phyloP scores from a whole-genome alignment of 1,140 invertebrate species.

The Aricia agestis region DNA sequence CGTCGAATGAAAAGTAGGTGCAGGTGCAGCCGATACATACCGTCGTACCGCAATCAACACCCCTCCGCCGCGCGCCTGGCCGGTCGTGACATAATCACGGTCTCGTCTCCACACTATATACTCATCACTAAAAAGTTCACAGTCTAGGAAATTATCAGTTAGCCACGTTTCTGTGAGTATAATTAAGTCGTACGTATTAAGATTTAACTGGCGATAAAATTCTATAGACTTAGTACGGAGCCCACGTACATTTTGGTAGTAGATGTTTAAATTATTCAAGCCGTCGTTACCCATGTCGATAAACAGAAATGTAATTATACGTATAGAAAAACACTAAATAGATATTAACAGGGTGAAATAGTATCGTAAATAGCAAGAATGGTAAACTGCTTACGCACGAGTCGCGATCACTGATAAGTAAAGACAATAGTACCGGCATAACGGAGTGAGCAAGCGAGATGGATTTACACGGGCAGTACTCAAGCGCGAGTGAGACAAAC shows the following conservation, averaged over 20 bases:
- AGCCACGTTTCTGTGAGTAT: not conserved
- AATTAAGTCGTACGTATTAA: not conserved
- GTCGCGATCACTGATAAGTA: no score
- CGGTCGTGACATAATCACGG: not conserved
- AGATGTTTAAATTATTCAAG: not conserved
- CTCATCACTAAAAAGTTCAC: not conserved
- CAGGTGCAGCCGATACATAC: not conserved
- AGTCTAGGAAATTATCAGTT: not conserved
- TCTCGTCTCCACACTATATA: slow-evolving; percentile 3
- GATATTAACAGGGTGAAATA: no score
- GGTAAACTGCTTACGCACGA: no score
- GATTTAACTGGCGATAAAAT: not conserved
- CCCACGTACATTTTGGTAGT: not conserved
- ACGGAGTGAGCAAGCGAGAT: no score
- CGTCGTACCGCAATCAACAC: not conserved
- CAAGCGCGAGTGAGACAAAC: no score
- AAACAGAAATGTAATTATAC: no score
- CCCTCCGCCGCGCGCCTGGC: not conserved
- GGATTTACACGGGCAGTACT: no score
- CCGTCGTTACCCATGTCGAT: no score
- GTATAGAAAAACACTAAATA: no score
- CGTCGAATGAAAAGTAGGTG: not conserved
- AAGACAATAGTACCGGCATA: no score
- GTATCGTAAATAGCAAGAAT: no score
- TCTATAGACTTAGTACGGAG: not conserved